These are phyloP conservation scores for Echiichthys vipera DNA, from an alignment of 2,797 vertebrate species.

Conservation along the genomic window DNA sequence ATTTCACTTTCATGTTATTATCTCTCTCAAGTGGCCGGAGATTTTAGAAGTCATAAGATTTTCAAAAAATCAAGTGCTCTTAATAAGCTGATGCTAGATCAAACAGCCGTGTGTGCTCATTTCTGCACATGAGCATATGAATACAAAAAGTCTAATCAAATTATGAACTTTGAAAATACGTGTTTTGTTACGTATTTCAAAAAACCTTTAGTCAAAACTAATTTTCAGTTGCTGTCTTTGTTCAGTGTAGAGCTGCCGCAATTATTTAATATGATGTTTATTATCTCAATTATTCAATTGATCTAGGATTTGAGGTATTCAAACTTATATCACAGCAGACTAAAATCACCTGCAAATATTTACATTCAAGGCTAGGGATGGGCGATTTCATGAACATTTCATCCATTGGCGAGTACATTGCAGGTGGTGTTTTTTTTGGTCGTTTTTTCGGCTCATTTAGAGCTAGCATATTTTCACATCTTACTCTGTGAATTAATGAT, in stretches of 20 bases:
- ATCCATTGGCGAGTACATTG: no score
- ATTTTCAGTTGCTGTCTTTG: neutral
- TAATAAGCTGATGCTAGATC: constrained; percentile 30
- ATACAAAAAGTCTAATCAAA: neutral
- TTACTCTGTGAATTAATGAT: no score
- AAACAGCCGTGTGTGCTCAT: neutral
- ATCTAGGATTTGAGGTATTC: neutral
- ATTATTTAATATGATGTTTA: neutral
- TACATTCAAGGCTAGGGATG: neutral
- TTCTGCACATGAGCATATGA: neutral
- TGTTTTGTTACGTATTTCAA: neutral
- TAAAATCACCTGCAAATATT: neutral
- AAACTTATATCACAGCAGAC: neutral
- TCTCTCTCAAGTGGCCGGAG: constrained; percentile 34
- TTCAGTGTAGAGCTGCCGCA: neutral
- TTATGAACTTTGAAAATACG: neutral
- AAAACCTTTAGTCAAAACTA: neutral
- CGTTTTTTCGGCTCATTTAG: no score
- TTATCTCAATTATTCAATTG: neutral
- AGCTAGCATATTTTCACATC: no score
- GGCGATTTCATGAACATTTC: no score
- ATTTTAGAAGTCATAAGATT: constrained; percentile 40
- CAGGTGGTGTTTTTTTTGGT: no score
- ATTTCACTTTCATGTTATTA: constrained; percentile 67
- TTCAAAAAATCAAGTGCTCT: constrained; percentile 33